phyloP scores from a whole-genome alignment of 2,113 vertebrate genomes.

The Indri indri region DNA sequence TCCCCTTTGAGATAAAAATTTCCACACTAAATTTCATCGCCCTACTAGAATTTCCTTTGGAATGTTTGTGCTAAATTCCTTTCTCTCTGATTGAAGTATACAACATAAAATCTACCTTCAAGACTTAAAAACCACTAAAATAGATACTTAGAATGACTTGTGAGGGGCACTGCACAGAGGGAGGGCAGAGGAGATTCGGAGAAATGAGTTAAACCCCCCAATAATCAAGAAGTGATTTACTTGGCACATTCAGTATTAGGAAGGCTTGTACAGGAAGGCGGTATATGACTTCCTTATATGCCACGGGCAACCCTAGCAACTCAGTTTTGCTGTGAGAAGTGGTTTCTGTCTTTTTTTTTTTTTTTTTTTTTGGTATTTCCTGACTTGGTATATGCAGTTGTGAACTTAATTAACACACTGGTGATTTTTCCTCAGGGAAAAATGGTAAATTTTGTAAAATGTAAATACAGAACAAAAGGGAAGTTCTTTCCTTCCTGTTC shows the following conservation, averaged over 20 bases:
- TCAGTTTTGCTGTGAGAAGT: constrained; percentile 41
- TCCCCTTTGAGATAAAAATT: constrained; percentile 70
- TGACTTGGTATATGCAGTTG: constrained; percentile 61
- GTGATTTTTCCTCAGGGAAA: constrained; percentile 66
- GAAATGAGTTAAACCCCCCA: constrained; percentile 44
- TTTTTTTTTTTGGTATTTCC: constrained; percentile 63
- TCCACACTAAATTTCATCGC: constrained; percentile 71
- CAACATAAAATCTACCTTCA: constrained; percentile 45
- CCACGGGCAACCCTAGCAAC: constrained; percentile 33
- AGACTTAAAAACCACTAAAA: constrained; percentile 1
- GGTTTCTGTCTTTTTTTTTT: neutral
- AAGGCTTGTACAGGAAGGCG: constrained; percentile 37
- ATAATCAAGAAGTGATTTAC: constrained; percentile 55
- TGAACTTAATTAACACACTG: constrained; percentile 73
- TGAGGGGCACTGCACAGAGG: neutral
- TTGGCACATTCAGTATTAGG: constrained; percentile 48
- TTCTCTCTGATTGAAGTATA: constrained; percentile 54
- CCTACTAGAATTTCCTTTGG: constrained; percentile 76
- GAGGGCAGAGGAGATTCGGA: neutral
- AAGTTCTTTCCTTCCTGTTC: constrained; percentile 41
- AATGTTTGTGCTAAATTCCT: constrained; percentile 77
- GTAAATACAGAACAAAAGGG: constrained; percentile 62
- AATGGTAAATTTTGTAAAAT: constrained; percentile 62
- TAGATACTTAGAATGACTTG: neutral
- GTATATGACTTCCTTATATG: constrained; percentile 58